phyloP scores from a whole-genome alignment of 2,888 invertebrate genomes.

The Nesidiocoris tenuis region DNA sequence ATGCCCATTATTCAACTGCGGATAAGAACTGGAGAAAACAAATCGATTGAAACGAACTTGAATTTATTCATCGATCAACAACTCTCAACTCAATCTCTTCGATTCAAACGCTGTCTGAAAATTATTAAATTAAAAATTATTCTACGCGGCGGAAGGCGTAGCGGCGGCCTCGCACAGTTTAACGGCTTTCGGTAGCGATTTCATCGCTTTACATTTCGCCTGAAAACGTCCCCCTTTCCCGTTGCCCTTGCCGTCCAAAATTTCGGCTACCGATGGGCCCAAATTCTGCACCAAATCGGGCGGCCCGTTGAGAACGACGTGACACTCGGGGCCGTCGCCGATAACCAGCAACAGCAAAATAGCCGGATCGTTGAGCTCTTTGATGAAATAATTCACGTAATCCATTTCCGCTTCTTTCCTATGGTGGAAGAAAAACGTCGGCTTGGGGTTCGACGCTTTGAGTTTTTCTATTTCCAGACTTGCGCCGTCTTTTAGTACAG shows the following conservation, averaged over 20 bases:
- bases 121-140: too few relatives aligned
- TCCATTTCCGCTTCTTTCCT: constrained; percentile 76
- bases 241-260: constrained; percentile 75
- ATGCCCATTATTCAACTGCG: too few relatives aligned
- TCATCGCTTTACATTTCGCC: constrained; percentile 71
- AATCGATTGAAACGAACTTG: too few relatives aligned
- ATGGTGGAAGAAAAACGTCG: constrained; percentile 61
- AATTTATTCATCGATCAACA: too few relatives aligned
- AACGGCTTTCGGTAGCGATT: constrained; percentile 65
- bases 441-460: constrained; percentile 57
- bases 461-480: constrained; percentile 66
- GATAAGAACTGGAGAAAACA: too few relatives aligned
- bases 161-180: constrained; percentile 53
- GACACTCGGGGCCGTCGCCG: constrained; percentile 59
- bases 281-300: constrained; percentile 59
- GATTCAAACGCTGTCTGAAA: too few relatives aligned
- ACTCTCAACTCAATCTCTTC: too few relatives aligned
- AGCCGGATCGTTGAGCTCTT: constrained; percentile 61
- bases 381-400: constrained; percentile 69
- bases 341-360: constrained; percentile 68
- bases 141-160: neutral
- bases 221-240: constrained; percentile 71
- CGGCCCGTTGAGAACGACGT: constrained; percentile 59
- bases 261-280: constrained; percentile 64
- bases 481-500: constrained; percentile 68